Evolutionary conservation across 1,140 invertebrate species (phyloP).

Genomic region (Diorhabda elongata): DNA sequence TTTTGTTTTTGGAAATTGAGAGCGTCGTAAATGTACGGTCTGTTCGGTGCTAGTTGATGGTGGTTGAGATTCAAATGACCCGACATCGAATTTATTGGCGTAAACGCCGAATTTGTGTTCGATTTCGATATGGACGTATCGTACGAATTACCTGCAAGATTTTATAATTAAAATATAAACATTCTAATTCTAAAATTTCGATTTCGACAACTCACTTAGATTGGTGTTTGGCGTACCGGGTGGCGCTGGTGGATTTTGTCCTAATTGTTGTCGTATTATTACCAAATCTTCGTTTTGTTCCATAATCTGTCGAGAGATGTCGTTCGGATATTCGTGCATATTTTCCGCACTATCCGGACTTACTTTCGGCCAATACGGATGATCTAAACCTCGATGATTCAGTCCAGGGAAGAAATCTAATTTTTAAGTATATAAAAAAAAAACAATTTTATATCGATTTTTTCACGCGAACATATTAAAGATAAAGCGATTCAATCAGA

Average conservation of each 20-base stretch:
- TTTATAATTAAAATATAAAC: background rate
- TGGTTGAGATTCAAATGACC: constrained; percentile 68
- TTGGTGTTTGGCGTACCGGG: constrained; percentile 43
- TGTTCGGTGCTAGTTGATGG: constrained; percentile 67
- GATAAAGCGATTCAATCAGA: no score
- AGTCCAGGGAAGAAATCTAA: constrained; percentile 50
- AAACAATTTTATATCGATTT: no score
- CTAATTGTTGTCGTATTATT: constrained; percentile 50
- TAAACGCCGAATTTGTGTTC: constrained; percentile 80
- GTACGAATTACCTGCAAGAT: constrained; percentile 41
- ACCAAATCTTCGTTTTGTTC: constrained; percentile 55
- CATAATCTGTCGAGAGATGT: constrained; percentile 49
- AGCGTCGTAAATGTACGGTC: constrained; percentile 90
- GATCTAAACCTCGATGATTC: constrained; percentile 58
- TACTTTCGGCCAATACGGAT: constrained; percentile 75
- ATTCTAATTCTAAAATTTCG: no score
- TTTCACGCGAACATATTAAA: no score
- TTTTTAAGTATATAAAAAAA: no score
- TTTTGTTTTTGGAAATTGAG: constrained; percentile 73
- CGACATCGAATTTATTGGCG: constrained; percentile 79
- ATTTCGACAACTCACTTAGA: constrained; percentile 18
- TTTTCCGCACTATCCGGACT: constrained; percentile 62
- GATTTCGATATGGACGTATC: constrained; percentile 49
- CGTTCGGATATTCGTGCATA: constrained; percentile 57
- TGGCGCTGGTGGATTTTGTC: constrained; percentile 44